Base-by-base conservation (phyloP, 2,113 vertebrate species). In the Vulpes ferrilata region DNA sequence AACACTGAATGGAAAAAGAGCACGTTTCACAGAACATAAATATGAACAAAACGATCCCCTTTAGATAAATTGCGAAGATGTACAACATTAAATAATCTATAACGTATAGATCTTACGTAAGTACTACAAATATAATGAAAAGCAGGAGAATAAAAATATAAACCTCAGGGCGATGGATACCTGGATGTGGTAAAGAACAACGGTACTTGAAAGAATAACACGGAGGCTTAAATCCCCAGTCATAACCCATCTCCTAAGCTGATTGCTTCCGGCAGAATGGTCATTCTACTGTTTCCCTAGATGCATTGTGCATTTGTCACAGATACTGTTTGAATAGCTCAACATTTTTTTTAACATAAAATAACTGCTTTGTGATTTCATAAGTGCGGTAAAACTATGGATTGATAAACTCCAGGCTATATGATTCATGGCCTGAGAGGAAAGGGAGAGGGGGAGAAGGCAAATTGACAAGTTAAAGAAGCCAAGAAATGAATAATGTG, bases 301-400 rank as follows among this genome's bases (percentile, higher is more conserved):
- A 16, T 23, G 2, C 30, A 38, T 4, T 81, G 10, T 4, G 1
- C 43, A 35, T 79, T 60, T 62, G 69, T 48, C 25, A 27, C 19
- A 80, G 32, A 25, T 57, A 65, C 11, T 64, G 27, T 51, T 83
- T 60, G 15, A 9, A 7, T 59, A 53, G 30, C 9, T 79, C 48
- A n/a, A n/a, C 27, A 85, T 60, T 94, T 88, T 25, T 35, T 35
- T 88, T 83, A 74, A 53, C 6, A 7, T 38, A 35, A 89, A 95
- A 22, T 19, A 73, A 16, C 5, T 11, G 32, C 74, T 43, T 5
- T 19, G 2, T 32, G 35, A 22, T 23, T 62, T 30, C n/a, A 5
- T 73, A 60, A 27, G 7, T 38, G n/a, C 16, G 11, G 17, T 16
- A 57, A 88, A 79, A 53, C 35, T 51, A 1, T 53, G 35, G 35